These are phyloP conservation scores for Bradynema listronoti DNA, from an alignment of 1,140 invertebrate genomes.

Conservation along the genomic window DNA sequence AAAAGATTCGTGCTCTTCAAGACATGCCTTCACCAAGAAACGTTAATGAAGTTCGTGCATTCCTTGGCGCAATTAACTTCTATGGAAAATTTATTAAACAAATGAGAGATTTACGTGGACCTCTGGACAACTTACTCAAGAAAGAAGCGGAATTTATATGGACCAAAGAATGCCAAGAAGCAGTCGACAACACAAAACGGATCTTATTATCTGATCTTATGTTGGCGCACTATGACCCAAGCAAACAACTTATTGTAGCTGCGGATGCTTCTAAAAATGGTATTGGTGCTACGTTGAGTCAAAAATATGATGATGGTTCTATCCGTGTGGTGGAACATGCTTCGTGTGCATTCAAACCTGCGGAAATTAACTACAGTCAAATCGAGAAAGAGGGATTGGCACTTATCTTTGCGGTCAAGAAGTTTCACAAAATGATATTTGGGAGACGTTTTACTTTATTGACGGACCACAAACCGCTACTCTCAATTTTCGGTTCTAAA, in stretches of 20 bases:
- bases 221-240: conserved; percentile 58
- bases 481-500: conserved; percentile 17
- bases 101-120: conserved; percentile 19
- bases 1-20: too few relatives aligned
- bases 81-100: conserved; percentile 25
- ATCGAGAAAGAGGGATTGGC: conserved; percentile 61
- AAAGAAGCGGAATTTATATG: conserved; percentile 21
- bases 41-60: conserved; percentile 17
- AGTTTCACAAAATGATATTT: conserved; percentile 19
- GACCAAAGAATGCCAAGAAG: not conserved
- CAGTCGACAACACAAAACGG: conserved; percentile 48
- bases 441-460: conserved; percentile 10
- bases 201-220: conserved; percentile 38
- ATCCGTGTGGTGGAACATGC: conserved; percentile 59
- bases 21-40: too few relatives aligned
- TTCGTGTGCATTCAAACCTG: conserved; percentile 59
- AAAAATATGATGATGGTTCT: conserved; percentile 53
- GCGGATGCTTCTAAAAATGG: conserved; percentile 61
- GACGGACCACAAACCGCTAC: conserved; percentile 20
- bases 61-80: conserved; percentile 47
- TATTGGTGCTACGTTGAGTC: conserved; percentile 60
- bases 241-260: conserved; percentile 57
- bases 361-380: conserved; percentile 61
- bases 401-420: conserved; percentile 16
- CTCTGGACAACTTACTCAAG: conserved; percentile 27